Percentiles rank a stretch among this genome's conserved stretches.
Conservation (phyloP, 30 jellyfish, hydroid and myxozoan species). For the Haliclystus octoradiatus region DNA sequence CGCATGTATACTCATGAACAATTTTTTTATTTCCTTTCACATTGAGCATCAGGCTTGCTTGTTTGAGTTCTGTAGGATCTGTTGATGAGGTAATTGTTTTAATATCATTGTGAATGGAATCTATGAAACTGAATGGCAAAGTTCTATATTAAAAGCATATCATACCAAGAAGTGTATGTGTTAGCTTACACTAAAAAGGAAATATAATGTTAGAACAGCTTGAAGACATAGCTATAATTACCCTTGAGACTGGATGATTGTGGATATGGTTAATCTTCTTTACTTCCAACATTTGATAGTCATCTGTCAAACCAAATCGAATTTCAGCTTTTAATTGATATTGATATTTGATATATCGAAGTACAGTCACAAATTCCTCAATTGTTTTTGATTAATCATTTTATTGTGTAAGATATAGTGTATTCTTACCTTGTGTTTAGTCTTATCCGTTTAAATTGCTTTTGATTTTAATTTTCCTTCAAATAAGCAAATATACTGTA, state of each 20-base stretch:
- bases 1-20: conserved; percentile 16
- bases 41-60: conserved; percentile 8
- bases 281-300: not conserved
- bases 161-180: too few species aligned
- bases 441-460: not conserved
- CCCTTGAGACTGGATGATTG: not conserved
- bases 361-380: too few species aligned
- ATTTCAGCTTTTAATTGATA: not conserved
- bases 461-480: conserved; percentile 20
- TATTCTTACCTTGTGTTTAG: not conserved
- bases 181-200: too few species aligned
- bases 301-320: not conserved
- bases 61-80: not conserved
- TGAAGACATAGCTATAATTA: too few species aligned
- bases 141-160: too few species aligned
- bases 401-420: not conserved
- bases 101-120: too few species aligned
- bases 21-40: conserved; percentile 27
- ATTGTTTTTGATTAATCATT: too few species aligned
- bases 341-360: too few species aligned
- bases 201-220: too few species aligned
- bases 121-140: not conserved
- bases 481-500: conserved; percentile 17
- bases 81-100: conserved; percentile 33
- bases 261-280: not conserved